phyloP scores from a whole-genome alignment of 2,888 invertebrate species.

The Auanema freiburgensis region DNA sequence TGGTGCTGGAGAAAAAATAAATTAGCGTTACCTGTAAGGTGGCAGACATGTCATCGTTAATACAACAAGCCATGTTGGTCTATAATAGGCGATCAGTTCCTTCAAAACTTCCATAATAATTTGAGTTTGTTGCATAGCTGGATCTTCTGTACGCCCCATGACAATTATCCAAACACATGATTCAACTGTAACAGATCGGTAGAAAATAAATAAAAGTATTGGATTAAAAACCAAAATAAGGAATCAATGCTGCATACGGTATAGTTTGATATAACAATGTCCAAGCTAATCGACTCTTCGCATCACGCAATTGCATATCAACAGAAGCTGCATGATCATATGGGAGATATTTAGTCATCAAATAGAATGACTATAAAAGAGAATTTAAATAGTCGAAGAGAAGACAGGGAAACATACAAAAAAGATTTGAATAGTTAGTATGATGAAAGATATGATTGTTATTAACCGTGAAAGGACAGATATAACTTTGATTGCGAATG shows the following conservation, averaged over 20 bases:
- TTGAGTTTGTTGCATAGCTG: slow-evolving; percentile 14
- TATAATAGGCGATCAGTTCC: slow-evolving; percentile 33
- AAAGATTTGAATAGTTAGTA: slow-evolving; percentile 28
- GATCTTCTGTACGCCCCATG: slow-evolving; percentile 5
- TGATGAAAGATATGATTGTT: slow-evolving; percentile 28
- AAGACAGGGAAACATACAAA: slow-evolving; percentile 17
- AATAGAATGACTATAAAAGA: slow-evolving; percentile 28
- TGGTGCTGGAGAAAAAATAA: background rate
- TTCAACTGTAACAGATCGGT: slow-evolving; percentile 13
- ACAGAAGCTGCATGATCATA: slow-evolving; percentile 34
- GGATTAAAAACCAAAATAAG: slow-evolving; percentile 24
- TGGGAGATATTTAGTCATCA: slow-evolving; percentile 31
- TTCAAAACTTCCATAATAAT: slow-evolving; percentile 25
- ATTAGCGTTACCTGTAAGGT: slow-evolving; percentile 29
- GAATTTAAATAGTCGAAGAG: no score
- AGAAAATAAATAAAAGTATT: background rate
- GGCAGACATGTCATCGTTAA: slow-evolving; percentile 39
- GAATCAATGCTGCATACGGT: slow-evolving; percentile 33
- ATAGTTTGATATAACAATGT: slow-evolving; percentile 28
- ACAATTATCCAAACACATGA: slow-evolving; percentile 13
- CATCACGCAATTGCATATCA: slow-evolving; percentile 44
- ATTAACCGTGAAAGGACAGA: slow-evolving; percentile 31
- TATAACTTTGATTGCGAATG: slow-evolving; percentile 24
- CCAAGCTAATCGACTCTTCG: slow-evolving; percentile 41
- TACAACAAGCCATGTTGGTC: slow-evolving; percentile 36